phyloP scores from a whole-genome alignment of 2,888 invertebrate genomes.

The Metallyticus violacea region DNA sequence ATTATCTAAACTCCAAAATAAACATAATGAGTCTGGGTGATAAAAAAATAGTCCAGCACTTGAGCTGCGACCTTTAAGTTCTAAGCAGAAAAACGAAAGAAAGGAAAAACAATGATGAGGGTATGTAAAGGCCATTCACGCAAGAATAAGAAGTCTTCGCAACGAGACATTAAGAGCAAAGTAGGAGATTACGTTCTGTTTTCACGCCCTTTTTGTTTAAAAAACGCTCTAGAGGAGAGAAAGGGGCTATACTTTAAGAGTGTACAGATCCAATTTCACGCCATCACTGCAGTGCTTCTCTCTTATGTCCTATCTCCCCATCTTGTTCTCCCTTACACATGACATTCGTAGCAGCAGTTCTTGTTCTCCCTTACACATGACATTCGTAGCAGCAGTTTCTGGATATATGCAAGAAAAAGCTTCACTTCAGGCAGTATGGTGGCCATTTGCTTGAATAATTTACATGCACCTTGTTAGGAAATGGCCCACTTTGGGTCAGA shows the following conservation, averaged over 20 bases:
- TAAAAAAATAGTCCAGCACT: not conserved
- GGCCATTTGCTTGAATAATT: not conserved
- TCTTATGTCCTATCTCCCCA: not conserved
- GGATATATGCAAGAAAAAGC: too few relatives aligned
- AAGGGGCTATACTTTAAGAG: not conserved
- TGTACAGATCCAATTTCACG: not conserved
- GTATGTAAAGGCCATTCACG: not conserved
- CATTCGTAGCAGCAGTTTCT: too few relatives aligned
- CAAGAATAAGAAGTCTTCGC: not conserved
- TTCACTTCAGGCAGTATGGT: too few relatives aligned
- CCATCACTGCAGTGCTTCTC: not conserved
- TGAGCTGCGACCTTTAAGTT: not conserved
- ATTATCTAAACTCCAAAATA: not conserved
- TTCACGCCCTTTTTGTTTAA: not conserved
- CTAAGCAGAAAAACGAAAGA: not conserved
- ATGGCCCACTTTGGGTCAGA: too few relatives aligned
- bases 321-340: not conserved
- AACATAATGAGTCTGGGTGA: not conserved
- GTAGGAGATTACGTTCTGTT: not conserved
- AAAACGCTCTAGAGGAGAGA: not conserved
- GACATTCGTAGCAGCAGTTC: not conserved
- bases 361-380: too few relatives aligned
- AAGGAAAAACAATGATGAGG: not conserved
- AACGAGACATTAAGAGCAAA: not conserved
- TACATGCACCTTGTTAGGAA: too few relatives aligned